Evolutionary conservation across 2,888 invertebrate species (phyloP), one percentile per base, ranked within the genome.

Genomic region (Atethmia centrago): DNA sequence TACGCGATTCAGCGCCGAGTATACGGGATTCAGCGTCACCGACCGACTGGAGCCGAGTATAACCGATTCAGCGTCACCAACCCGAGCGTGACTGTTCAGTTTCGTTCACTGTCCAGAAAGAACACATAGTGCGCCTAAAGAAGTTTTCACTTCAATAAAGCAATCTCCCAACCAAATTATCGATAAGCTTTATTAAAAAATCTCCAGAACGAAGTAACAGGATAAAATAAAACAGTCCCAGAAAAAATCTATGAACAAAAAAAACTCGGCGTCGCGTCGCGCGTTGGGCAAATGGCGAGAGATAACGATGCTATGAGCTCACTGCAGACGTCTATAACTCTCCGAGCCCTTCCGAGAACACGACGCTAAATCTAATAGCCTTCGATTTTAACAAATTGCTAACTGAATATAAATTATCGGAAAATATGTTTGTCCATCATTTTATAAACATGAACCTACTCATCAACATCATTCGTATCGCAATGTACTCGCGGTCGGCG

Each of bases 311-410:
- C 74, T 14, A 66, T 61, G 69, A 74, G 71, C 65, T 61, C 14
- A 45, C 40, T 5, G 56, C 19, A 21, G 71, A 62, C 67, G 16
- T 0, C 45, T 61, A 61, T 77, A 80, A 68, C 68, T 81, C 25
- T 62, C 25, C 12, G 63, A 16, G n/a, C 47, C 47, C 61, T 81
- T 81, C 81, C 40, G 55, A 78, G 82, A 81, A 81, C 40, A 21
- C 49, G 12, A 14, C 65, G 25, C 21, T 63, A 21, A 55, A 65
- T 67, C 25, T 21, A 67, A 63, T 25, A 67, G 45, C 63, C 69
- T 74, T 63, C 51, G 65, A 74, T 69, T 63, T 67, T 56, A 71
- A 56, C 65, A 66, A 71, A 69, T 71, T 71, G 53, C 53, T 49
- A 42, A 64, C 4, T 36, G 10, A 21, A 31, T 14, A 42, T 61